These are phyloP conservation scores for Danaus chrysippus DNA, from an alignment of 2,888 invertebrate genomes.

Conservation along the genomic window DNA sequence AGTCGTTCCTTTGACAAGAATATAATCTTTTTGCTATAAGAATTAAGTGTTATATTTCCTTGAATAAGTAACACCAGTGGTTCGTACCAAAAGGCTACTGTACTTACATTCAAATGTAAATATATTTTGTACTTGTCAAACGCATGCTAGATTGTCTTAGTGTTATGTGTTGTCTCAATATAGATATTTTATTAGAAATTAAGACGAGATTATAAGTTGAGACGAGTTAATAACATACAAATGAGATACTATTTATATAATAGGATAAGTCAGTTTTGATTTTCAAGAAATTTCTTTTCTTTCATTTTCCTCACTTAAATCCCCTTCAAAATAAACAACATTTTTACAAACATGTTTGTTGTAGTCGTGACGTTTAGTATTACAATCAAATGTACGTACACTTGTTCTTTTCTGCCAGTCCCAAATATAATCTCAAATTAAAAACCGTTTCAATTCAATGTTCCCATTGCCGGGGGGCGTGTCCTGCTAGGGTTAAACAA, in stretches of 20 bases:
- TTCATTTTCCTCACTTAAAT: no score
- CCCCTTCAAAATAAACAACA: no score
- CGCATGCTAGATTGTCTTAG: neutral
- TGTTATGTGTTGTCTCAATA: neutral
- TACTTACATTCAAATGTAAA: slow-evolving; percentile 20
- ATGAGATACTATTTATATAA: no score
- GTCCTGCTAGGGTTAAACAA: slow-evolving; percentile 67
- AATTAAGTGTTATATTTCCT: slow-evolving; percentile 1
- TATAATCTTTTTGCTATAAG: neutral
- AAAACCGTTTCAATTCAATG: slow-evolving; percentile 15
- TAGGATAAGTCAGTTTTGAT: no score
- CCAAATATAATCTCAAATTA: slow-evolving; percentile 20
- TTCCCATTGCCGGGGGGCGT: slow-evolving; percentile 41
- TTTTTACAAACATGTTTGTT: no score
- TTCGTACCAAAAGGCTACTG: slow-evolving; percentile 18
- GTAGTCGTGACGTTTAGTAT: no score
- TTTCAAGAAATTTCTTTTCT: no score
- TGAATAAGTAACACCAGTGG: slow-evolving; percentile 1
- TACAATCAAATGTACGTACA: slow-evolving; percentile 11
- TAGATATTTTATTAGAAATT: neutral
- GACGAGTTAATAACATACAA: no score
- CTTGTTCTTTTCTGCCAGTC: slow-evolving; percentile 16
- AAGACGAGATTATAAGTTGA: no score
- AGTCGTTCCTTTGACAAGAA: neutral
- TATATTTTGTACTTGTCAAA: slow-evolving; percentile 11